Percentiles rank a stretch among this genome's conserved stretches.
Evolutionary conservation across 2,797 vertebrate genomes (phyloP).

Genomic region (Nyctalus aviator): DNA sequence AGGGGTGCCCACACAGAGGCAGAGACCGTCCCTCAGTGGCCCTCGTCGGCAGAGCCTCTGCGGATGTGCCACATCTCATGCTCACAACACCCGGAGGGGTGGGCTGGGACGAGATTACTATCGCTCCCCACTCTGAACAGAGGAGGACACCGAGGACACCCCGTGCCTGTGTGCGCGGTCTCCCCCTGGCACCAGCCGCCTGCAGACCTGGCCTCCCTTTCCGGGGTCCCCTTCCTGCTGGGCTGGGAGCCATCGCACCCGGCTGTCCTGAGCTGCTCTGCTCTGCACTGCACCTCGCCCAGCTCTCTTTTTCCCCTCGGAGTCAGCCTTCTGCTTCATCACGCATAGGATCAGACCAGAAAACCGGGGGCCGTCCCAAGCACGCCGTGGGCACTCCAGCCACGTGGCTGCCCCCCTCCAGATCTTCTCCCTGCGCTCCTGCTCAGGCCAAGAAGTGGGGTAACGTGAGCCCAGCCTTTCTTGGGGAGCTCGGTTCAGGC

Average conservation of each 20-base stretch:
- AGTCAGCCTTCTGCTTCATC: neutral
- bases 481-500: neutral
- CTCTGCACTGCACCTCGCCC: neutral
- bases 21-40: neutral
- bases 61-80: accelerated
- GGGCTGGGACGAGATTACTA: accelerated
- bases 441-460: neutral
- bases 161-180: accelerated
- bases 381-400: neutral
- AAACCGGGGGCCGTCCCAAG: accelerated
- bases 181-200: neutral
- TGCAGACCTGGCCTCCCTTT: neutral
- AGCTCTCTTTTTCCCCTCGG: neutral
- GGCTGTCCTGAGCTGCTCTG: neutral
- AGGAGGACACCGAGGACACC: neutral
- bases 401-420: neutral
- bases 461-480: neutral
- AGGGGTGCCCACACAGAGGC: neutral
- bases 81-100: neutral
- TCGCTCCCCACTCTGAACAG: neutral
- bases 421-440: neutral
- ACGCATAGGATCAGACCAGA: neutral
- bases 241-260: neutral
- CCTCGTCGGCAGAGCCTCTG: neutral
- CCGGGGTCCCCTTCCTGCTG: neutral